Conservation (phyloP, 2,797 vertebrate species). For the Lycodopsis pacificus region DNA sequence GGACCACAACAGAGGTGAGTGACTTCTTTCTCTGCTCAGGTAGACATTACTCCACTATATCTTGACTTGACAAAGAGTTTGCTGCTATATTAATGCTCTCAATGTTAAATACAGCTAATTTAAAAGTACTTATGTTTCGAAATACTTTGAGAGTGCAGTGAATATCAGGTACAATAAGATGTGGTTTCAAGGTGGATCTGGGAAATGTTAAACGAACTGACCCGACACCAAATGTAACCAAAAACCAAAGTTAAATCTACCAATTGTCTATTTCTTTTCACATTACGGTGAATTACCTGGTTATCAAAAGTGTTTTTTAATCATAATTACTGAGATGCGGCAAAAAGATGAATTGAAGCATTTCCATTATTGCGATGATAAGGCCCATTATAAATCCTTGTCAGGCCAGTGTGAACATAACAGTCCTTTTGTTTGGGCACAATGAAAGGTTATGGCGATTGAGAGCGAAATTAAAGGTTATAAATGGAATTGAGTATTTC, state of each 20-base stretch:
- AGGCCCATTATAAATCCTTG: conserved; percentile 61
- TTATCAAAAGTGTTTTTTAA: conserved; percentile 50
- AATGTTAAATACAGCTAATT: not conserved
- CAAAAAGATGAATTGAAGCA: conserved; percentile 41
- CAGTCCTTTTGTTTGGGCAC: conserved; percentile 65
- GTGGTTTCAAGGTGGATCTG: not conserved
- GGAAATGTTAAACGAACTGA: not conserved
- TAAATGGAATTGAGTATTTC: conserved; percentile 72
- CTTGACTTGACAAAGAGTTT: not conserved
- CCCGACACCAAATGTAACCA: not conserved
- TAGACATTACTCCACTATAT: not conserved
- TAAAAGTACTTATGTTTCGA: not conserved
- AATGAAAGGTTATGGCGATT: conserved; percentile 68
- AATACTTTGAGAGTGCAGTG: not conserved
- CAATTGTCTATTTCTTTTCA: conserved; percentile 7
- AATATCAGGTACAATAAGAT: not conserved
- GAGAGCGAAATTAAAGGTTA: conserved; percentile 74
- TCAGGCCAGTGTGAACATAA: conserved; percentile 58
- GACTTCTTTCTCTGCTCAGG: not conserved
- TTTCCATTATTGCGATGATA: conserved; percentile 66
- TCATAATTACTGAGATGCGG: conserved; percentile 55
- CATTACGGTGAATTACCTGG: conserved; percentile 28
- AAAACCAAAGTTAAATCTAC: conserved; percentile 28
- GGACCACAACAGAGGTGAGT: not conserved
- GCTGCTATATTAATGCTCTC: not conserved